Base-by-base conservation (phyloP, 2,113 vertebrate species). In the Gymnarchus niloticus region DNA sequence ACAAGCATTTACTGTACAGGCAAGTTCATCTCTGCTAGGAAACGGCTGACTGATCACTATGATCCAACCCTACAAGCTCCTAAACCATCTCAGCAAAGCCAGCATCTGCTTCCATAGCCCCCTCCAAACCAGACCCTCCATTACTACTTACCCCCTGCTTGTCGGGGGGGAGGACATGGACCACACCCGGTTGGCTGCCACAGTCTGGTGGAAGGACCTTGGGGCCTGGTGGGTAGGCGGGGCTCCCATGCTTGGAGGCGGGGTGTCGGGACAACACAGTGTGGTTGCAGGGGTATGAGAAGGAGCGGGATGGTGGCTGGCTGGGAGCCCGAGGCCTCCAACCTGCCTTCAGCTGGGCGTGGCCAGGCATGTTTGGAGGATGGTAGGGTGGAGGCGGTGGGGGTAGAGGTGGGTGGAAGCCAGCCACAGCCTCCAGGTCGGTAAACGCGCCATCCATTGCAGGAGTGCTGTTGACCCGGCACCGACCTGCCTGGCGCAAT, bases 301-400 rank as follows among this genome's bases (percentile, higher is more conserved):
- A 98, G 19, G 98, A 99, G 41, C 98, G 97, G 1, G 97, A 97
- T 8, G 98, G 97, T 61, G 97, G 95, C 25, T 98, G 97, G 77
- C 92, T 95, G 90, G 97, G 96, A 46, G 96, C 95, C 21, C 97
- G 96, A 48, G 97, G 98, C 77, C 96, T 97, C 97, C 97, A 99
- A 85, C 96, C 94, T 46, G 95, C 94, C 94, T 97, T 98, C 89
- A 98, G 95, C 87, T 98, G 97, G 89, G 93, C 93, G 6, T 97
- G 96, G 87, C 95, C 91, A 51, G 96, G 96, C 80, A 96, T 97
- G 57, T 95, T 94, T 65, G 97, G 97, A 0, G 97, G 97, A 85
- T 98, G 97, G 91, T 99, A 99, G 0, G 98, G 98, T 14, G 98
- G 98, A 0, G 97, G 98, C 1, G 97, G 98, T 44, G 98, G 98